Conservation (phyloP, 2,888 invertebrate species). For the Himalopsyche tibetana region DNA sequence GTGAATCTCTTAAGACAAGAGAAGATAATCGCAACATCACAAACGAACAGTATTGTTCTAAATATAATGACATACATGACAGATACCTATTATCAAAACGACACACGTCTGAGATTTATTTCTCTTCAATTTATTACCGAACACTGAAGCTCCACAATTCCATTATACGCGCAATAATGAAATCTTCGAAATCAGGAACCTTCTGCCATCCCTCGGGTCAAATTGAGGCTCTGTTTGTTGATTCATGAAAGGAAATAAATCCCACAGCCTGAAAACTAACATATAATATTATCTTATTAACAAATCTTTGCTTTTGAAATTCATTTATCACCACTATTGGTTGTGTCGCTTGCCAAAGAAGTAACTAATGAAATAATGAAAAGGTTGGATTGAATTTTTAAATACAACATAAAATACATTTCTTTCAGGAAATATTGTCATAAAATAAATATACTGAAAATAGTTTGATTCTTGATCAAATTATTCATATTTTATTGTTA, state of each 20-base stretch:
- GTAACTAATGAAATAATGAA: no score
- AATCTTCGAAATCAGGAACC: conserved; percentile 6
- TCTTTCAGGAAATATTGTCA: no score
- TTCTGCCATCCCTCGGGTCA: background rate
- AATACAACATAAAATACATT: no score
- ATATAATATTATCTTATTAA: background rate
- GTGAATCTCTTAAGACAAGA: background rate
- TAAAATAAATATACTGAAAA: no score
- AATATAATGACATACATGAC: conserved; percentile 1
- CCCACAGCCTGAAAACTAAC: background rate
- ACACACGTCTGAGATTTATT: conserved; percentile 33
- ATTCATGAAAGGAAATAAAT: background rate
- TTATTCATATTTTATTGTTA: no score
- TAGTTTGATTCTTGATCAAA: no score
- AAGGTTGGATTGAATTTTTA: no score
- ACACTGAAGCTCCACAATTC: background rate
- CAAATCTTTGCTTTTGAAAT: background rate
- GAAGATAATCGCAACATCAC: conserved; percentile 6
- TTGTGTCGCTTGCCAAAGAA: no score
- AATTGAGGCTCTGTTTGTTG: background rate
- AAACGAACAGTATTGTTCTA: conserved; percentile 10
- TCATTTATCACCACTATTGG: background rate
- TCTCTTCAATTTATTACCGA: conserved; percentile 9
- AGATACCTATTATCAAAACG: background rate
- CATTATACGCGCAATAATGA: background rate